These are phyloP conservation scores for Chunga burmeisteri DNA, from an alignment of 2,113 vertebrate genomes.

Conservation along the genomic window DNA sequence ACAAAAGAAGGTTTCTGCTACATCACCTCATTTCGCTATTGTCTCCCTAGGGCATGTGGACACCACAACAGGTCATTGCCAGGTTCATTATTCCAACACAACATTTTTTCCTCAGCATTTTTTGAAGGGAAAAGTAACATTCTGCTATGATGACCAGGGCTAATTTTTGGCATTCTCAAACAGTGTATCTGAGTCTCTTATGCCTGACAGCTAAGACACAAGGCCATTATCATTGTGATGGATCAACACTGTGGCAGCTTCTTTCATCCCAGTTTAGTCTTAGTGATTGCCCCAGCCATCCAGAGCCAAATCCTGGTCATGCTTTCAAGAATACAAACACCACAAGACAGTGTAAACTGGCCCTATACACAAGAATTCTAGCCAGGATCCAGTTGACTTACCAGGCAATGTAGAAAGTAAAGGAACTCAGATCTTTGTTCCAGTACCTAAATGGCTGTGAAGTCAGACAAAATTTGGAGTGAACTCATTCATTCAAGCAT, in stretches of 20 bases:
- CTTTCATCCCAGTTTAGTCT: background rate
- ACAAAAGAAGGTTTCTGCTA: slow-evolving; percentile 2
- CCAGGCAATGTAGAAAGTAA: background rate
- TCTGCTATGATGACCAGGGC: background rate
- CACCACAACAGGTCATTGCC: background rate
- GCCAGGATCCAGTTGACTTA: background rate
- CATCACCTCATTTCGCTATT: slow-evolving; percentile 24
- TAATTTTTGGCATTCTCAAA: background rate
- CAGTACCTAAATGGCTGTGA: background rate
- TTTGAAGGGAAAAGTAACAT: background rate
- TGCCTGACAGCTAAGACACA: background rate
- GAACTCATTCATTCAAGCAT: background rate
- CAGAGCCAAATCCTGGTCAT: background rate
- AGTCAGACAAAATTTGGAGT: background rate
- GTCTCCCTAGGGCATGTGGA: slow-evolving; percentile 2
- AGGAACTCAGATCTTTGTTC: background rate
- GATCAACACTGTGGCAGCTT: background rate
- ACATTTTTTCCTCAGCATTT: background rate
- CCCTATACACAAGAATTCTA: background rate
- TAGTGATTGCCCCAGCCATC: background rate
- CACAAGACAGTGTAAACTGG: background rate
- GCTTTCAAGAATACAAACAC: background rate
- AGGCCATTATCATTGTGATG: background rate
- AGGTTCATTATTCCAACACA: background rate
- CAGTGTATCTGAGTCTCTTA: background rate